These are phyloP conservation scores for Philopedon plagiatum DNA, from an alignment of 2,888 invertebrate genomes.

Conservation along the genomic window DNA sequence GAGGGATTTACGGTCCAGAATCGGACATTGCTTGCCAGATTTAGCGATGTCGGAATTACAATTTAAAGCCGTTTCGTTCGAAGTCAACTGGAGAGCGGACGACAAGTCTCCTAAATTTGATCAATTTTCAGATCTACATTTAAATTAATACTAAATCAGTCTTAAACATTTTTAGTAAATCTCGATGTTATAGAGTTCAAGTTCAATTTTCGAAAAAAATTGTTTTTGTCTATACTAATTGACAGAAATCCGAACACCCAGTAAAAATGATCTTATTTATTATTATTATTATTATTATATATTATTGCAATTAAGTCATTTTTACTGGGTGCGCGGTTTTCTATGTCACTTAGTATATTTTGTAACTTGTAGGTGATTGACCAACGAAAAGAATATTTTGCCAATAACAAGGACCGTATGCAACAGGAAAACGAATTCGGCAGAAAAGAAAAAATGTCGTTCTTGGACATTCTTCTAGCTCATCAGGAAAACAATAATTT, in stretches of 20 bases:
- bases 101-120: too few species aligned
- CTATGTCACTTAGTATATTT: too few species aligned
- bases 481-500: conserved; percentile 58
- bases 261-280: too few species aligned
- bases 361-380: conserved; percentile 26
- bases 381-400: conserved; percentile 12
- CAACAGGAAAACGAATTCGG: conserved; percentile 51
- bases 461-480: conserved; percentile 62
- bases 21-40: background rate
- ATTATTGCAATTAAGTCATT: too few species aligned
- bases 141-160: too few species aligned
- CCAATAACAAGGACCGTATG: conserved; percentile 17
- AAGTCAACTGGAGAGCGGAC: too few species aligned
- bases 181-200: too few species aligned
- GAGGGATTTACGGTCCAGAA: background rate
- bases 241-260: too few species aligned
- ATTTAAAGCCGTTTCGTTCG: too few species aligned
- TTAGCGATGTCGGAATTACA: background rate
- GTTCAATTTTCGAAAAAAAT: background rate
- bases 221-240: background rate
- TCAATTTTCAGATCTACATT: too few species aligned
- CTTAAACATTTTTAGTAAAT: background rate
- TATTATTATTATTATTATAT: too few species aligned
- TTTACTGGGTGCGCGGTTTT: too few species aligned
- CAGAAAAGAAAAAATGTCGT: conserved; percentile 61